Evolutionary conservation across 1,140 invertebrate species (phyloP).

Genomic region (Drosophila nebulosa): DNA sequence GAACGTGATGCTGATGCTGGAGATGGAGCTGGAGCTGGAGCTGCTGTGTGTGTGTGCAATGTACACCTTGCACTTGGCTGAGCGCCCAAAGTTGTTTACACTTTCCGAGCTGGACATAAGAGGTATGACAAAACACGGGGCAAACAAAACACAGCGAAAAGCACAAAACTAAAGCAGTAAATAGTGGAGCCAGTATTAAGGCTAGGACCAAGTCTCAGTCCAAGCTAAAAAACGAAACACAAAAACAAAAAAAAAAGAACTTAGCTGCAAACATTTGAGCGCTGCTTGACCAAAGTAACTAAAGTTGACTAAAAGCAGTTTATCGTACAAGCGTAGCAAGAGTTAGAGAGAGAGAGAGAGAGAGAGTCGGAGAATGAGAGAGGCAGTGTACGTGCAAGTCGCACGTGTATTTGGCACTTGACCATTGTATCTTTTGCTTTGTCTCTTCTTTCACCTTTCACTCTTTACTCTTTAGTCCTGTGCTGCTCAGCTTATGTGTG

Average conservation of each 20-base stretch:
- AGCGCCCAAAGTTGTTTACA: conserved; percentile 78
- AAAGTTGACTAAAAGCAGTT: conserved; percentile 78
- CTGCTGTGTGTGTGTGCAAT: conserved; percentile 15
- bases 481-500: neutral
- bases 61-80: conserved; percentile 72
- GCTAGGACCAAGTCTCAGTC: neutral
- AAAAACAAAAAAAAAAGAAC: conserved; percentile 33
- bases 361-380: neutral
- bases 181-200: conserved; percentile 60
- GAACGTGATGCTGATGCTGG: conserved; percentile 37
- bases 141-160: conserved; percentile 63
- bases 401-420: conserved; percentile 74
- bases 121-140: conserved; percentile 73
- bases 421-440: conserved; percentile 68
- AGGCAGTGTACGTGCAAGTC: conserved; percentile 43
- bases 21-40: no score
- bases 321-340: conserved; percentile 40
- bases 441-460: conserved; percentile 56
- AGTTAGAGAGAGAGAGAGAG: neutral
- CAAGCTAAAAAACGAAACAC: conserved; percentile 24
- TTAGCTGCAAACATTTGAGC: conserved; percentile 42
- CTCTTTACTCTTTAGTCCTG: conserved; percentile 4
- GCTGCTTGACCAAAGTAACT: conserved; percentile 65
- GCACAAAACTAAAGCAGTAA: conserved; percentile 72
- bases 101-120: conserved; percentile 69